These are phyloP conservation scores for Macrophya alboannulata DNA, from an alignment of 2,888 invertebrate species.

Conservation along the genomic window DNA sequence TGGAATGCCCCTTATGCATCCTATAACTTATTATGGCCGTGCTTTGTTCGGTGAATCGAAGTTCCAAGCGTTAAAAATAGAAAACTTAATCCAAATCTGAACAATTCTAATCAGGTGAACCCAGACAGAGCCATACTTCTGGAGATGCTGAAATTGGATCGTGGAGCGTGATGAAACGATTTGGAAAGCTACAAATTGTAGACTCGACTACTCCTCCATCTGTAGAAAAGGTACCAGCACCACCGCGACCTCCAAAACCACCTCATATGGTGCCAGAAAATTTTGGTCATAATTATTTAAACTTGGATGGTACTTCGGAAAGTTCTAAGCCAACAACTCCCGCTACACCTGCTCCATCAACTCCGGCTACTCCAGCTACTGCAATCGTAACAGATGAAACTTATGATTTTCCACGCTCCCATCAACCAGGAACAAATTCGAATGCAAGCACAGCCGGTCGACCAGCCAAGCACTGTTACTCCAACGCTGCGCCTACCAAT, in stretches of 20 bases:
- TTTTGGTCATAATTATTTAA: slow-evolving; percentile 80
- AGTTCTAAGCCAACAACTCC: slow-evolving; percentile 77
- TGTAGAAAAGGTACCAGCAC: slow-evolving; percentile 81
- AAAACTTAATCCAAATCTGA: not conserved
- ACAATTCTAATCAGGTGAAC: slow-evolving; percentile 70
- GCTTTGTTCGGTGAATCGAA: not conserved
- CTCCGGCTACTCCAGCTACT: slow-evolving; percentile 73
- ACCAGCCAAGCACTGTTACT: slow-evolving; percentile 82
- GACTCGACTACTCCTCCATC: slow-evolving; percentile 71
- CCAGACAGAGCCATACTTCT: slow-evolving; percentile 83
- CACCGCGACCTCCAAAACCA: slow-evolving; percentile 90
- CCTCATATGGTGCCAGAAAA: slow-evolving; percentile 81
- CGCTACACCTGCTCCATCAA: slow-evolving; percentile 74
- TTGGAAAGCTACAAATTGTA: slow-evolving; percentile 81
- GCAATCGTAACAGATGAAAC: slow-evolving; percentile 81
- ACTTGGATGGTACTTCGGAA: slow-evolving; percentile 78
- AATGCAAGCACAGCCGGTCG: slow-evolving; percentile 71
- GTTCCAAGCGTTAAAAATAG: not conserved
- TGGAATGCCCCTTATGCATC: too few relatives aligned
- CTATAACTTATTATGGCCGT: too few relatives aligned
- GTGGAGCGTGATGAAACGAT: slow-evolving; percentile 82
- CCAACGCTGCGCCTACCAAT: slow-evolving; percentile 83
- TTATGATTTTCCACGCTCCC: slow-evolving; percentile 88
- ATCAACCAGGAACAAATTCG: slow-evolving; percentile 80
- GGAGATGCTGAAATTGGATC: slow-evolving; percentile 83